phyloP scores from a whole-genome alignment of 2,888 invertebrate genomes.

The Diaperis boleti region DNA sequence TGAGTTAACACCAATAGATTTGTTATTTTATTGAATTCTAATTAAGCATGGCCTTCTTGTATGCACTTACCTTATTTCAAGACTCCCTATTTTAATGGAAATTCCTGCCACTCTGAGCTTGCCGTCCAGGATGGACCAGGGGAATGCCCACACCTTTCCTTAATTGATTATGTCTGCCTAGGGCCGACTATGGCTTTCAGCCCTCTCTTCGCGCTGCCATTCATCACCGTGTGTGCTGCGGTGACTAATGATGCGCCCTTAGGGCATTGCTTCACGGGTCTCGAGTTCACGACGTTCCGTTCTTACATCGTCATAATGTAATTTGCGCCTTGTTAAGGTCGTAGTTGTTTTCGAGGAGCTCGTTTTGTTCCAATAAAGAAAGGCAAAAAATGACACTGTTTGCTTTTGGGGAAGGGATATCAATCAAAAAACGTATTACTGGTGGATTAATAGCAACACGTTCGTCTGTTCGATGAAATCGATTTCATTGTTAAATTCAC shows the following conservation, averaged over 20 bases:
- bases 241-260: conserved; percentile 47
- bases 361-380: conserved; percentile 14
- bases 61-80: no score
- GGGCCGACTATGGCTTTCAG: conserved; percentile 36
- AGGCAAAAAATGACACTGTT: conserved; percentile 8
- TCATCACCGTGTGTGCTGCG: conserved; percentile 44
- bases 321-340: conserved; percentile 40
- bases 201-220: conserved; percentile 36
- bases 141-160: conserved; percentile 43
- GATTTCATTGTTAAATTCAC: no score
- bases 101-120: no score
- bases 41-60: no score
- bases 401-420: background rate
- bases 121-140: no score
- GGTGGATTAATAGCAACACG: no score
- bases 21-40: no score
- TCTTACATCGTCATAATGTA: conserved; percentile 40
- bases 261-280: conserved; percentile 33
- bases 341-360: conserved; percentile 21
- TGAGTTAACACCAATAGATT: no score
- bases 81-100: no score
- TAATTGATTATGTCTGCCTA: conserved; percentile 47
- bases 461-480: no score
- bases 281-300: conserved; percentile 17
- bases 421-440: no score